Conservation (phyloP, 2,888 invertebrate species). For the Nematopogon swammerdamellus region DNA sequence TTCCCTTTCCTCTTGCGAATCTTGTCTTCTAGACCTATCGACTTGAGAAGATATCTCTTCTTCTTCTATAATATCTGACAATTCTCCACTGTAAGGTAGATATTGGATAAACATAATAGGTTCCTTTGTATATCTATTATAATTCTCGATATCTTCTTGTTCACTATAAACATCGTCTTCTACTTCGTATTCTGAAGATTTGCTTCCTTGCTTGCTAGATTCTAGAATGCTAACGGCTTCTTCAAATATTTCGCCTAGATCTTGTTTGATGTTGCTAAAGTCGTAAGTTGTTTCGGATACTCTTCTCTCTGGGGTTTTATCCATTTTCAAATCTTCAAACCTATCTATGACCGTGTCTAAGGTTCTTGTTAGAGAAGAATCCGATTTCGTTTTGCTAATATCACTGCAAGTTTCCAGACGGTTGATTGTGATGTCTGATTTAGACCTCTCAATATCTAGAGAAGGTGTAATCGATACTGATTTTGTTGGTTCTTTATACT, state of each 20-base stretch:
- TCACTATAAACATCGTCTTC: constrained; percentile 39
- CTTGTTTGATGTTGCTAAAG: constrained; percentile 36
- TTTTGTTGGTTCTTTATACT: constrained; percentile 20
- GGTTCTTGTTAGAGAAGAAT: constrained; percentile 43
- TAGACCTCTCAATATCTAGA: constrained; percentile 37
- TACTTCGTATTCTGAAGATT: constrained; percentile 13
- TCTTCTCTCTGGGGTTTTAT: constrained; percentile 24
- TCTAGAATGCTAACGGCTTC: constrained; percentile 28
- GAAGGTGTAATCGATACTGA: constrained; percentile 27
- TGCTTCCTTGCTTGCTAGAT: constrained; percentile 21
- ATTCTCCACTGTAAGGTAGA: constrained; percentile 36
- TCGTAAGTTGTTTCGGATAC: constrained; percentile 44
- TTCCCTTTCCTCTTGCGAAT: constrained; percentile 20
- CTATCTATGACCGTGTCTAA: constrained; percentile 45
- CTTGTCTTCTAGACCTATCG: constrained; percentile 4
- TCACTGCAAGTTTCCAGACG: constrained; percentile 42
- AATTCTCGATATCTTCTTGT: constrained; percentile 41
- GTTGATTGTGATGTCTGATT: constrained; percentile 45
- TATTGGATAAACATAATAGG: constrained; percentile 25
- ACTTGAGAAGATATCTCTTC: constrained; percentile 35
- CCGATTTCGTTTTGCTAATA: constrained; percentile 47
- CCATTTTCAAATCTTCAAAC: constrained; percentile 21
- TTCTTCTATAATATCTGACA: constrained; percentile 46
- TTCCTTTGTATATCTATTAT: constrained; percentile 39
- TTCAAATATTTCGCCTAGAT: constrained; percentile 37